Evolutionary conservation across 2,797 vertebrate genomes (phyloP).

Genomic region (Buceros bicornis): DNA sequence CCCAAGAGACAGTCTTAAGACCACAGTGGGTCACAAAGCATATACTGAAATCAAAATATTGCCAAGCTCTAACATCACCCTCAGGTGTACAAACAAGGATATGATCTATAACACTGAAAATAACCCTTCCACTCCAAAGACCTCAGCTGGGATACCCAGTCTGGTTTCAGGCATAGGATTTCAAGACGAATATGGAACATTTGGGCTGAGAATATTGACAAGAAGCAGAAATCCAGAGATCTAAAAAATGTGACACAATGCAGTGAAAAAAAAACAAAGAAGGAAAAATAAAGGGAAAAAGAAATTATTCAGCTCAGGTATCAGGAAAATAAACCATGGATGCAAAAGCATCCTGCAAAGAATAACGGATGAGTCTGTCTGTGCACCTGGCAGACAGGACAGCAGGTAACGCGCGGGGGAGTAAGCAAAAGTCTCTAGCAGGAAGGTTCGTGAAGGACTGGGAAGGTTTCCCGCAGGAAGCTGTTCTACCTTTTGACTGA

Average conservation of each 20-base stretch:
- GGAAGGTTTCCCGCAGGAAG: background rate
- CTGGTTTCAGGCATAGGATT: background rate
- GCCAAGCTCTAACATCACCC: background rate
- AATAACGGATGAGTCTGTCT: background rate
- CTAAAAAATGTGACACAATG: background rate
- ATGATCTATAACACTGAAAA: background rate
- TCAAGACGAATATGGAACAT: background rate
- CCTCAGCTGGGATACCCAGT: background rate
- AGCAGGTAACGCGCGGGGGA: background rate
- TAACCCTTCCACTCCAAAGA: background rate
- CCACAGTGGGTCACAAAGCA: background rate
- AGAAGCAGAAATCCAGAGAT: background rate
- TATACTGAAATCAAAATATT: background rate
- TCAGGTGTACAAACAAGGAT: background rate
- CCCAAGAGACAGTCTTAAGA: background rate
- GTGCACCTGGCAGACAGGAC: background rate
- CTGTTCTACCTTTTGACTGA: background rate
- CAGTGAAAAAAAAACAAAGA: background rate
- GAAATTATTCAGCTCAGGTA: background rate
- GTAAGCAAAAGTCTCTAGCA: background rate
- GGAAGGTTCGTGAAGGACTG: background rate
- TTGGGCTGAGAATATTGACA: background rate
- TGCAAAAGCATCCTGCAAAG: background rate
- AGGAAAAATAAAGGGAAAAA: background rate
- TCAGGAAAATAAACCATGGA: background rate